phyloP scores from a whole-genome alignment of 1,140 invertebrate species.

The Panagrolaimus sp. region DNA sequence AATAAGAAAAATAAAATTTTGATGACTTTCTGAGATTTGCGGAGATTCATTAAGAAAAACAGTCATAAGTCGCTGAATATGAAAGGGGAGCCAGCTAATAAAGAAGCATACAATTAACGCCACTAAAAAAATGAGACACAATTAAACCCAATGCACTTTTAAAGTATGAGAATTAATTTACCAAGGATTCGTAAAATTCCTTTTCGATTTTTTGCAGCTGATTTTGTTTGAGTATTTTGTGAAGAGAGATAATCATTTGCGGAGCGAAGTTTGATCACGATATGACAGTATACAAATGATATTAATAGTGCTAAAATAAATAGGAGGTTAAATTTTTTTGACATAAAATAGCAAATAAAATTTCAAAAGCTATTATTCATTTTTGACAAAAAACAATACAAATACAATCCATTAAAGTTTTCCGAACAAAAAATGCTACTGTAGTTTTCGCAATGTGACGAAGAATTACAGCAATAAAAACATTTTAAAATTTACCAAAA shows the following conservation, averaged over 20 bases:
- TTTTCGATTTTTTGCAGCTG: conserved; percentile 18
- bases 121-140: conserved; percentile 64
- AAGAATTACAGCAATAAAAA: too few species aligned
- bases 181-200: conserved; percentile 48
- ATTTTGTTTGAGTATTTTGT: conserved; percentile 15
- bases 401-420: too few species aligned
- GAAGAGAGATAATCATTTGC: conserved; percentile 27
- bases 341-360: conserved; percentile 17
- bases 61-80: conserved; percentile 72
- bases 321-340: conserved; percentile 21
- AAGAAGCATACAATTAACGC: conserved; percentile 86
- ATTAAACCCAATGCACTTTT: conserved; percentile 30
- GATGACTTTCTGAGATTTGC: background rate
- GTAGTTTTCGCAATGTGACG: too few species aligned
- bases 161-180: conserved; percentile 17
- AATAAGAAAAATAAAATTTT: conserved; percentile 24
- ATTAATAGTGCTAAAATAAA: conserved; percentile 50
- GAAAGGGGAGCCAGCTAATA: conserved; percentile 85
- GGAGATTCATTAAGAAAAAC: conserved; percentile 38
- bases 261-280: conserved; percentile 31
- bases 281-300: conserved; percentile 50
- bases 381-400: too few species aligned
- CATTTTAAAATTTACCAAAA: too few species aligned
- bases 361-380: too few species aligned
- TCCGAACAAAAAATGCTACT: background rate